Evolutionary conservation across 2,797 vertebrate species (phyloP).

Genomic region (Podarcis lilfordi): DNA sequence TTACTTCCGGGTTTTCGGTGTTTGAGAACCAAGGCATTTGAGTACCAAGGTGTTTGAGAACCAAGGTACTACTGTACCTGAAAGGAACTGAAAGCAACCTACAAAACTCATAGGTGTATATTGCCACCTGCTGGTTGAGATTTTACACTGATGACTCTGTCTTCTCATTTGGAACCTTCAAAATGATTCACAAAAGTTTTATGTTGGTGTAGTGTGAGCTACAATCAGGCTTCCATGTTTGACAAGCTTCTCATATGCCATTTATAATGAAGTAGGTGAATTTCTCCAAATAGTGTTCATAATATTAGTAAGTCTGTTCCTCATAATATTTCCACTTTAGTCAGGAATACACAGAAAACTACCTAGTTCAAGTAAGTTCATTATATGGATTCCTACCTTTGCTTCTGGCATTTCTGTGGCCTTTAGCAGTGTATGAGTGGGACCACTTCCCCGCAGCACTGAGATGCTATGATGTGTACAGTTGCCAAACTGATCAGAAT

Average conservation of each 20-base stretch:
- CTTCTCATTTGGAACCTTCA: fast-evolving
- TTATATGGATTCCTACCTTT: not conserved
- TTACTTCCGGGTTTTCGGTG: too few species aligned
- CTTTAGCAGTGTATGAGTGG: not conserved
- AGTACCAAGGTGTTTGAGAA: too few species aligned
- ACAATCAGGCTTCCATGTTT: not conserved
- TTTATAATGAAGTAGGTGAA: not conserved
- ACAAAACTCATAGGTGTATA: not conserved
- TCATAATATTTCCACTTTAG: not conserved
- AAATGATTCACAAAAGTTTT: not conserved
- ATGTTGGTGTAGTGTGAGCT: not conserved
- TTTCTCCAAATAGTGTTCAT: not conserved
- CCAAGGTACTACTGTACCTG: too few species aligned
- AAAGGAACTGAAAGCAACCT: not conserved
- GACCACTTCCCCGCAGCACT: too few species aligned
- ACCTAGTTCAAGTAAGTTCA: not conserved
- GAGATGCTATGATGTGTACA: not conserved
- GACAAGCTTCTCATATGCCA: not conserved
- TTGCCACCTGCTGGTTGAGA: slow-evolving; percentile 50
- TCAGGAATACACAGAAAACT: not conserved
- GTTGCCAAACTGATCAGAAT: too few species aligned
- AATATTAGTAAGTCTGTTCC: not conserved
- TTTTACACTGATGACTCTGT: not conserved
- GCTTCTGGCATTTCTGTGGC: not conserved
- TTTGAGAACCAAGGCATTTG: too few species aligned